These are phyloP conservation scores for Corythornis vintsioides DNA, from an alignment of 2,113 vertebrate genomes.

Conservation along the genomic window DNA sequence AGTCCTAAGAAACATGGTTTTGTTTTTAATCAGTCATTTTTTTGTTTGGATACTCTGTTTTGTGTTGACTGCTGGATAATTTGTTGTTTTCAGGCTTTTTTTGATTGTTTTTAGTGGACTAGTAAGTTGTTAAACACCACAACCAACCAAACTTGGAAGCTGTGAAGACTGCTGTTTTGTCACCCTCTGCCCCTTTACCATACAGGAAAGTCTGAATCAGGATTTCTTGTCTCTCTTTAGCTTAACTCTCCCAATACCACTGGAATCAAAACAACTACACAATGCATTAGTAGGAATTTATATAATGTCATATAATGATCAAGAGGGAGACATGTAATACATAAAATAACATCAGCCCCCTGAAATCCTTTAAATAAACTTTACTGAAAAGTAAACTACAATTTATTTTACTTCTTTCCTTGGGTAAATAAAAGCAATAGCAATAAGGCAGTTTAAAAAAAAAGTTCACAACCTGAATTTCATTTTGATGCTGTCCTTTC, in stretches of 20 bases:
- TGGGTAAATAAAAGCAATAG: not conserved
- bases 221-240: not conserved
- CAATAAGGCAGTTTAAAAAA: not conserved
- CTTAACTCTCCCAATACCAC: not conserved
- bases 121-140: not conserved
- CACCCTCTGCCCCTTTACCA: not conserved
- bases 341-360: not conserved
- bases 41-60: not conserved
- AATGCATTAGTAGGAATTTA: not conserved
- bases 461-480: not conserved
- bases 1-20: not conserved
- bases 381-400: not conserved
- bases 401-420: not conserved
- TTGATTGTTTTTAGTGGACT: not conserved
- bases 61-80: not conserved
- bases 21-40: not conserved
- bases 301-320: not conserved
- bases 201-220: not conserved
- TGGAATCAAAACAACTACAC: not conserved
- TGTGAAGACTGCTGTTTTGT: not conserved
- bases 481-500: not conserved
- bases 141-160: not conserved
- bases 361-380: not conserved
- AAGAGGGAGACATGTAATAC: not conserved
- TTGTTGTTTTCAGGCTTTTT: not conserved